phyloP scores from a whole-genome alignment of 2,797 vertebrate genomes.

The Huso huso region DNA sequence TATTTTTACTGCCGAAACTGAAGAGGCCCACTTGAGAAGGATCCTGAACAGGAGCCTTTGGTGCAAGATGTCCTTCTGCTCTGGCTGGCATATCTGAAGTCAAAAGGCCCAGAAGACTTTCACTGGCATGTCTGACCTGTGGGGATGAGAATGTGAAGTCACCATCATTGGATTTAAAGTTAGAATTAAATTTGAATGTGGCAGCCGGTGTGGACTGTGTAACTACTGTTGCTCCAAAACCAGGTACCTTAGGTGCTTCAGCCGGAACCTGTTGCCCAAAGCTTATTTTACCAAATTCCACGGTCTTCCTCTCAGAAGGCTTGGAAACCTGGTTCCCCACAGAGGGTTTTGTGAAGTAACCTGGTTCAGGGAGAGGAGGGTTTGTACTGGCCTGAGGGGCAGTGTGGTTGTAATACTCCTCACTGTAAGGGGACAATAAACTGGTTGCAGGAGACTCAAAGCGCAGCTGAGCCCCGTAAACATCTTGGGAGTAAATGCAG shows the following conservation, averaged over 20 bases:
- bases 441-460: slow-evolving; percentile 83
- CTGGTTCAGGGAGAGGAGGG: slow-evolving; percentile 86
- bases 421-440: slow-evolving; percentile 82
- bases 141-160: slow-evolving; percentile 88
- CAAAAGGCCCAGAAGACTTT: slow-evolving; percentile 84
- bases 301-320: slow-evolving; percentile 64
- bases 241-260: slow-evolving; percentile 67
- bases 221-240: slow-evolving; percentile 54
- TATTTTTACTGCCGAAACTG: slow-evolving; percentile 69
- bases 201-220: slow-evolving; percentile 49
- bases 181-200: slow-evolving; percentile 92
- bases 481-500: slow-evolving; percentile 90
- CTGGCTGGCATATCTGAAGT: slow-evolving; percentile 78
- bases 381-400: slow-evolving; percentile 77
- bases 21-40: slow-evolving; percentile 62
- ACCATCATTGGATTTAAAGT: slow-evolving; percentile 94
- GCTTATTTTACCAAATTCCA: slow-evolving; percentile 75
- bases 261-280: slow-evolving; percentile 65
- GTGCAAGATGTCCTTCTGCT: slow-evolving; percentile 55
- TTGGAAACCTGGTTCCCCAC: slow-evolving; percentile 60
- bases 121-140: slow-evolving; percentile 67
- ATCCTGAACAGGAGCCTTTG: slow-evolving; percentile 48
- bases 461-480: slow-evolving; percentile 73
- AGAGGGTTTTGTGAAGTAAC: slow-evolving; percentile 90
- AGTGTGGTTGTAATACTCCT: slow-evolving; percentile 81